A percentile compares a stretch with the other conserved stretches of the same genome.
Conservation (phyloP, 2,888 invertebrate genomes). For the Branchellion lobata region DNA sequence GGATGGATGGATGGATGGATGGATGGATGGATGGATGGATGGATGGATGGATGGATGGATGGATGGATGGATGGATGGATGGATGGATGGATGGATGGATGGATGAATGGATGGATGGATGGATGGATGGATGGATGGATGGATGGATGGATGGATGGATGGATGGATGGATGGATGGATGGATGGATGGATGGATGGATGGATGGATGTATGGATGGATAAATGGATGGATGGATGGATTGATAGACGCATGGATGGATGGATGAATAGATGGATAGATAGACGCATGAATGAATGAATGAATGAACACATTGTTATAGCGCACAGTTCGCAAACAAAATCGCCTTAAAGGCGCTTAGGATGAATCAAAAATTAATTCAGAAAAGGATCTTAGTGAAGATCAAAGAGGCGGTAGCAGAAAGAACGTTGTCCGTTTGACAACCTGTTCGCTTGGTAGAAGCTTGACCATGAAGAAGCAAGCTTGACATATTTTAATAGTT, state of each 20-base stretch:
- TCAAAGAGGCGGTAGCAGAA: no score
- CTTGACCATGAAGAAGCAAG: no score
- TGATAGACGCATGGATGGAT: background rate
- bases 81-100: background rate
- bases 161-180: background rate
- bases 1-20: no score
- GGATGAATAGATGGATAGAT: background rate
- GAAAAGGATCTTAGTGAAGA: no score
- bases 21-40: background rate
- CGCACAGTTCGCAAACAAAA: background rate
- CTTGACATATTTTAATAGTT: no score
- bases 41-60: background rate
- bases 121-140: background rate
- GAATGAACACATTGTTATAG: background rate
- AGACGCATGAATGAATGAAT: no score
- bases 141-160: background rate
- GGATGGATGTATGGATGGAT: background rate
- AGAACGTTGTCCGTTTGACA: no score
- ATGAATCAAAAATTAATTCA: no score
- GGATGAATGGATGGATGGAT: constrained; percentile 5
- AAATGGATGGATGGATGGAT: background rate
- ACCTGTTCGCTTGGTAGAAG: no score
- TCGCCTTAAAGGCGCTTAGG: no score
- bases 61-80: background rate
- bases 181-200: background rate